Base-by-base conservation (phyloP, 2,888 invertebrate genomes). In the Scelioninae gen. 1 region DNA sequence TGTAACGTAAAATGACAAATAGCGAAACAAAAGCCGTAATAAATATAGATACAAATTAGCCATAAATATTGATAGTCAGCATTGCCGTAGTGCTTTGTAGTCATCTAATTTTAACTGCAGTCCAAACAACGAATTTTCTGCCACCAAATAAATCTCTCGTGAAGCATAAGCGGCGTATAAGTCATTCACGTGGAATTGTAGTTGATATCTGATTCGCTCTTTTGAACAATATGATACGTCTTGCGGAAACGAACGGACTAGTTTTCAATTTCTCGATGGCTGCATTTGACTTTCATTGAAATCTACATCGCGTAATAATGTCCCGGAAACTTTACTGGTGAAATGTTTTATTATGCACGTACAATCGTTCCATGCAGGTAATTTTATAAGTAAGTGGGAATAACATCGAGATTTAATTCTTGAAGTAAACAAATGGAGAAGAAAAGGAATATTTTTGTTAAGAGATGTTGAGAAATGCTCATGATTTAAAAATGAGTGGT, bases 201-300 rank as follows among this genome's bases (percentile, higher is more conserved):
- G 49, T 66, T 76, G 76, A 71, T 65, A 82, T 65, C 53, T 58
- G 82, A 76, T 76, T 76, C 51, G 9, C 60, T 58, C 55, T 53
- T 82, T 16, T 38, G 77, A 63, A 74, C 77, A 82, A 82, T 77
- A 49, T 66, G 65, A 43, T 65, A 72, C 65, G 56, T 68, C 60
- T 72, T 53, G 60, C 31, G 77, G 34, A 82, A 77, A 66, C 31
- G 47, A 58, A 72, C 53, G 23, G n/a, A 81, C 69, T 58, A 34
- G 63, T 60, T 66, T 82, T 72, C 56, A 43, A 68, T 77, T 72
- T 77, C 72, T 68, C 65, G 58, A 72, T 82, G 63, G 34, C 69
- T 71, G 72, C 72, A 32, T 51, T 71, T 63, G 56, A 71, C 71
- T 60, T 82, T 76, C 65, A 77, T 82, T 82, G 47, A 62, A 71